A percentile compares a stretch with the other conserved stretches of the same genome.
Conservation (phyloP, 2,888 invertebrate genomes). For the Lasioglossum marginatum region DNA sequence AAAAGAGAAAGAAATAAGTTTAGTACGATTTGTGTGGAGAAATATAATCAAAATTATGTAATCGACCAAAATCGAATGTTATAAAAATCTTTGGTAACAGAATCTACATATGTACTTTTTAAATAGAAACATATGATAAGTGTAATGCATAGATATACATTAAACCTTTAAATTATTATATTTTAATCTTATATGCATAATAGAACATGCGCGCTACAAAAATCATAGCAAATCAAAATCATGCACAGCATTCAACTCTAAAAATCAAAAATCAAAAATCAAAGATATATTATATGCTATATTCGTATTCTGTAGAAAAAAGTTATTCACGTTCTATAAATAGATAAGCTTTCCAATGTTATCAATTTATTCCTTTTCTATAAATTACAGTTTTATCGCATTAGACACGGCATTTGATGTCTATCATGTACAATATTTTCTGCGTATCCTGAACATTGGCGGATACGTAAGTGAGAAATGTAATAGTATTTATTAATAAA, state of each 20-base stretch:
- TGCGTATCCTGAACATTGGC: conserved; percentile 27
- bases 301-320: conserved; percentile 15
- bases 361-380: conserved; percentile 46
- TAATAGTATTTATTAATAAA: conserved; percentile 30
- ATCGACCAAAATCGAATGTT: background rate
- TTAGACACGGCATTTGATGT: conserved; percentile 35
- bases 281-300: background rate
- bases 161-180: background rate
- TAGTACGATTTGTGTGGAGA: background rate
- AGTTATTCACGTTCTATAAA: conserved; percentile 7
- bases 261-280: background rate
- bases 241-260: conserved; percentile 25
- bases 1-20: background rate
- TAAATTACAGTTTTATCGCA: conserved; percentile 32
- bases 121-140: background rate
- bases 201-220: conserved; percentile 23
- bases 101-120: background rate
- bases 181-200: background rate
- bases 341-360: conserved; percentile 26
- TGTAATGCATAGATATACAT: background rate
- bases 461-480: conserved; percentile 44
- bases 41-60: background rate
- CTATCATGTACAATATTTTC: conserved; percentile 29
- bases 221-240: conserved; percentile 4
- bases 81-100: background rate